These are phyloP conservation scores for Urocyon cinereoargenteus DNA, from an alignment of 2,797 vertebrate species.

Conservation along the genomic window DNA sequence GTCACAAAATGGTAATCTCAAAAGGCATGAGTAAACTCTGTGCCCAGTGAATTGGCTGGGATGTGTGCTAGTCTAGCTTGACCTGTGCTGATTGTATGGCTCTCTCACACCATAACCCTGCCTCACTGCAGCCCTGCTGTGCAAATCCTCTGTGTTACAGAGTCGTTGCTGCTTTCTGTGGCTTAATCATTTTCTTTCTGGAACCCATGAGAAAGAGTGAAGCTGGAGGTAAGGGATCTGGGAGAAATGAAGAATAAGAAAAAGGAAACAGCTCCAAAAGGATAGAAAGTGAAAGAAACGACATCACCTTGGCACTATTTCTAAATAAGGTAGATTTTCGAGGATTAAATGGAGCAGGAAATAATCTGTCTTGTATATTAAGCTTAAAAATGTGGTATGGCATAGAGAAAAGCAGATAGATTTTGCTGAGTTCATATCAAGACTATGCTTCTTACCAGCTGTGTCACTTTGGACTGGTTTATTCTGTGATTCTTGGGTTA, in stretches of 20 bases:
- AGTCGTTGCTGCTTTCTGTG: not conserved
- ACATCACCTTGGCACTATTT: not conserved
- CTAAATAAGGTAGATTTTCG: slow-evolving; percentile 30
- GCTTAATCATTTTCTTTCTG: slow-evolving; percentile 39
- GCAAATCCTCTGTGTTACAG: not conserved
- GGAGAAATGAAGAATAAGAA: slow-evolving; percentile 60
- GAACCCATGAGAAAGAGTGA: not conserved
- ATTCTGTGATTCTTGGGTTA: not conserved
- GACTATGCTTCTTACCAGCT: not conserved
- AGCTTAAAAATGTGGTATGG: not conserved
- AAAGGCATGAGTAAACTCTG: not conserved
- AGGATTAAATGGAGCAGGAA: slow-evolving; percentile 5
- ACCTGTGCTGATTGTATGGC: not conserved
- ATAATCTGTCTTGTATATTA: not conserved
- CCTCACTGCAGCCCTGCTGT: not conserved
- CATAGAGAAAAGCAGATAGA: not conserved
- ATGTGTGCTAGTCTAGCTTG: not conserved
- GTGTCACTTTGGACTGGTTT: not conserved
- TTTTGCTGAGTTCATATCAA: not conserved
- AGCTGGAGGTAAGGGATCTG: not conserved
- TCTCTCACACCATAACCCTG: not conserved
- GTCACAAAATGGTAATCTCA: not conserved
- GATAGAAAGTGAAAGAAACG: slow-evolving; percentile 1
- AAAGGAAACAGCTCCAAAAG: slow-evolving; percentile 10
- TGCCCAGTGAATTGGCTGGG: not conserved